Evolutionary conservation across 2,113 vertebrate genomes (phyloP).

Genomic region (Campylomormyrus tamandua): DNA sequence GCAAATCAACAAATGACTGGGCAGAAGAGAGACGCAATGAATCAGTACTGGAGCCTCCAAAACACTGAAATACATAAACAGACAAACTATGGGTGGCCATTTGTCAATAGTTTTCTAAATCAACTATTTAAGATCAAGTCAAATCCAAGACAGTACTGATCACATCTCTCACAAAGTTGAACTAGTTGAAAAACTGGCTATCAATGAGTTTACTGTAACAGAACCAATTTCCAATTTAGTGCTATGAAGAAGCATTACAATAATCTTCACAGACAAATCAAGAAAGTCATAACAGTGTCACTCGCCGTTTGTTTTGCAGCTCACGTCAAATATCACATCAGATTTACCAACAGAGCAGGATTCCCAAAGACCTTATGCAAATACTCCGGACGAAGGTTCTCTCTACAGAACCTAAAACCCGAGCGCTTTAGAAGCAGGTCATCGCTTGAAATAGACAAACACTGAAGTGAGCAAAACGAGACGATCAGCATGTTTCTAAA

Average conservation of each 20-base stretch:
- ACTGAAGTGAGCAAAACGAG: neutral
- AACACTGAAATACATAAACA: neutral
- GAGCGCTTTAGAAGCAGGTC: neutral
- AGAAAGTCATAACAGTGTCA: neutral
- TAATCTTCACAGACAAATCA: neutral
- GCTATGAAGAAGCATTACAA: neutral
- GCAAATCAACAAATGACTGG: neutral
- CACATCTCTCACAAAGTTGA: neutral
- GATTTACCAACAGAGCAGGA: too few species aligned
- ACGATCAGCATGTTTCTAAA: slow-evolving; percentile 15
- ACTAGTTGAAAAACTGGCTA: neutral
- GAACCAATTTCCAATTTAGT: neutral
- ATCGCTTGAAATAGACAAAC: neutral
- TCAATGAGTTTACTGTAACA: neutral
- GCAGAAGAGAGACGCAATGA: neutral
- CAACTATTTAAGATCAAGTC: neutral
- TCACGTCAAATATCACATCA: too few species aligned
- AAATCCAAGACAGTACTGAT: neutral
- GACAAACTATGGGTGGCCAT: neutral
- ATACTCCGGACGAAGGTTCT: neutral
- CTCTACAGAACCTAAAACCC: neutral
- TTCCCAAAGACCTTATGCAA: neutral
- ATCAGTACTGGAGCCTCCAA: neutral
- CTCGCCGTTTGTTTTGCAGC: neutral
- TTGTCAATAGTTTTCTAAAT: neutral